Evolutionary conservation across 2,113 vertebrate genomes (phyloP).

Genomic region (Leptobrachium ailaonicum): DNA sequence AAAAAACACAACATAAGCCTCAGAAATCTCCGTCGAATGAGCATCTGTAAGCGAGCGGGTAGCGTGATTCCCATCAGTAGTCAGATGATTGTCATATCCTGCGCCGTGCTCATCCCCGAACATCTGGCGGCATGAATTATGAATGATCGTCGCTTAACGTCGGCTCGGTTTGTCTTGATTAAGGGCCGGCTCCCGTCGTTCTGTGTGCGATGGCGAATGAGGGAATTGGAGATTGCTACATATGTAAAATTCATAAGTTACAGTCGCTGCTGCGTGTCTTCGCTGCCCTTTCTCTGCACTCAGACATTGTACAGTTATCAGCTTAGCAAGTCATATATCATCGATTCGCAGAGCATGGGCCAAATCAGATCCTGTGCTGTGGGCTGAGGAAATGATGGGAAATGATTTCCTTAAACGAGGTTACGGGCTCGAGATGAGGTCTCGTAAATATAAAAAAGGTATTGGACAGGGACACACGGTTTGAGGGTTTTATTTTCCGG

Average conservation of each 20-base stretch:
- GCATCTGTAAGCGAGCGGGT: neutral
- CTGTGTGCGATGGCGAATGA: neutral
- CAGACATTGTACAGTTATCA: neutral
- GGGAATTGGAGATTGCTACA: conserved; percentile 13
- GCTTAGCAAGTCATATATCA: conserved; percentile 32
- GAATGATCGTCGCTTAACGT: conserved; percentile 7
- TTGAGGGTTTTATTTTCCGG: neutral
- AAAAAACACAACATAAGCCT: conserved; percentile 15
- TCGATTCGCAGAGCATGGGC: neutral
- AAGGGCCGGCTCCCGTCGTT: conserved; percentile 1
- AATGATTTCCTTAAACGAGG: conserved; percentile 35
- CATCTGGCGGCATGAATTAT: conserved; percentile 22
- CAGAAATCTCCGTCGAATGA: neutral
- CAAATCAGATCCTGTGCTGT: neutral
- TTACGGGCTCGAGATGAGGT: conserved; percentile 33
- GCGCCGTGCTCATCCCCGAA: neutral
- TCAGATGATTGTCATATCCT: conserved; percentile 2
- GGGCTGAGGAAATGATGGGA: conserved; percentile 9
- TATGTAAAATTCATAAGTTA: conserved; percentile 29
- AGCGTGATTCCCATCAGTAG: neutral
- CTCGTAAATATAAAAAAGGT: conserved; percentile 14
- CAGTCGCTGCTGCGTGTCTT: neutral
- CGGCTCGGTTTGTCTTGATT: conserved; percentile 11
- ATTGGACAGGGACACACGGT: neutral
- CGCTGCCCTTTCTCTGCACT: conserved; percentile 13